Percentiles rank a stretch among this genome's conserved stretches.
Evolutionary conservation across 2,113 vertebrate species (phyloP).

Genomic region (Elachura formosa): DNA sequence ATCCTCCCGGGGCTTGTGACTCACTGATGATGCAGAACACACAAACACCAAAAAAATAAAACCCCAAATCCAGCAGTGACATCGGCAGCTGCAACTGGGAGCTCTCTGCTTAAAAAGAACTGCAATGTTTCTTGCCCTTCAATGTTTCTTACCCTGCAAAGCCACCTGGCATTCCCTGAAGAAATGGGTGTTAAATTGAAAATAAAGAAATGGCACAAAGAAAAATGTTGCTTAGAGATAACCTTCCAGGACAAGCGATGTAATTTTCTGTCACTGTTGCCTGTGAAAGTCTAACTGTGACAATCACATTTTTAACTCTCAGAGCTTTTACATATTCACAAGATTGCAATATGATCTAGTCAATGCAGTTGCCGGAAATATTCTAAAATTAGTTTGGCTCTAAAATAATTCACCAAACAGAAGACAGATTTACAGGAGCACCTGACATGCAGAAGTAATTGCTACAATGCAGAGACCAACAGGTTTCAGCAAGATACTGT

Average conservation of each 20-base stretch:
- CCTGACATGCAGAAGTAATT: conserved; percentile 36
- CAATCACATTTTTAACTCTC: conserved; percentile 32
- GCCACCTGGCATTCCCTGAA: background rate
- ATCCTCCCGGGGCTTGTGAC: conserved; percentile 15
- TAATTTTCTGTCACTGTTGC: background rate
- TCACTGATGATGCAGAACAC: conserved; percentile 48
- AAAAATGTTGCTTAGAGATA: background rate
- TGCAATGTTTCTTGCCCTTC: background rate
- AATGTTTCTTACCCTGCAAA: background rate
- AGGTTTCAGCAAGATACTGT: conserved; percentile 18
- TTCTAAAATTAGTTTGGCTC: conserved; percentile 46
- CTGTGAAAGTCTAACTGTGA: background rate
- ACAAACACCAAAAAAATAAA: background rate
- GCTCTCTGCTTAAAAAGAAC: background rate
- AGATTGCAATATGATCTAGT: conserved; percentile 27
- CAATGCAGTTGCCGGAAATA: background rate
- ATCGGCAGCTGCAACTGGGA: conserved; percentile 4
- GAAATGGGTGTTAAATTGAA: background rate
- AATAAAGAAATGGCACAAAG: background rate
- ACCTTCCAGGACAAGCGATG: background rate
- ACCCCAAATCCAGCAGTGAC: background rate
- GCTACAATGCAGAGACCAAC: conserved; percentile 36
- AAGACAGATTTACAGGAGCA: conserved; percentile 35
- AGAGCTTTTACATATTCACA: conserved; percentile 23
- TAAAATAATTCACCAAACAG: conserved; percentile 11